phyloP scores from a whole-genome alignment of 2,113 vertebrate genomes.

The Mastomys natalensis region DNA sequence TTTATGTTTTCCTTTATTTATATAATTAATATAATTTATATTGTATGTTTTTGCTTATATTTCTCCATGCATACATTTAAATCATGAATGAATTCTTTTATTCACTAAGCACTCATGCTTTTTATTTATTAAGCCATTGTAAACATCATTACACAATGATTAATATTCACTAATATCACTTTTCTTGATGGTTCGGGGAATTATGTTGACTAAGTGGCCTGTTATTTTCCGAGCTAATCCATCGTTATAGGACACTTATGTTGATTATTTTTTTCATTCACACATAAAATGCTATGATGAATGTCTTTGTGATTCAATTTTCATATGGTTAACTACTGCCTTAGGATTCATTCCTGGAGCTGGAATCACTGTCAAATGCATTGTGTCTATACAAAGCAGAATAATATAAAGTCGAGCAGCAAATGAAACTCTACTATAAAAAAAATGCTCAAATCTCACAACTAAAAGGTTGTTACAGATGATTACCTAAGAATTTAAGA shows the following conservation, averaged over 20 bases:
- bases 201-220: neutral
- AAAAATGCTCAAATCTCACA: neutral
- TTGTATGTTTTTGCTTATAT: neutral
- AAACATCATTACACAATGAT: conserved; percentile 20
- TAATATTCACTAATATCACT: neutral
- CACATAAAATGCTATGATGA: conserved; percentile 14
- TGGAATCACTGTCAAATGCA: conserved; percentile 14
- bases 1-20: neutral
- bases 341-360: neutral
- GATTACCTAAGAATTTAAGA: neutral
- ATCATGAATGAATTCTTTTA: neutral
- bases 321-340: neutral
- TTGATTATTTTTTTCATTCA: conserved; percentile 33
- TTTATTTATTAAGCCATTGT: neutral
- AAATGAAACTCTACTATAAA: conserved; percentile 27
- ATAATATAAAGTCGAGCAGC: conserved; percentile 4
- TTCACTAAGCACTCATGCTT: neutral
- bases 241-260: neutral
- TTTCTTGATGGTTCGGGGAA: neutral
- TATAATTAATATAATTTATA: neutral
- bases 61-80: neutral
- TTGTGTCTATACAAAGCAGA: neutral
- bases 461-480: conserved; percentile 3
- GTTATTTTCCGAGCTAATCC: neutral
- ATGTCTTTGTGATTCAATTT: conserved; percentile 17